Evolutionary conservation across 2,888 invertebrate genomes (phyloP).

Genomic region (Agrypnus murinus): DNA sequence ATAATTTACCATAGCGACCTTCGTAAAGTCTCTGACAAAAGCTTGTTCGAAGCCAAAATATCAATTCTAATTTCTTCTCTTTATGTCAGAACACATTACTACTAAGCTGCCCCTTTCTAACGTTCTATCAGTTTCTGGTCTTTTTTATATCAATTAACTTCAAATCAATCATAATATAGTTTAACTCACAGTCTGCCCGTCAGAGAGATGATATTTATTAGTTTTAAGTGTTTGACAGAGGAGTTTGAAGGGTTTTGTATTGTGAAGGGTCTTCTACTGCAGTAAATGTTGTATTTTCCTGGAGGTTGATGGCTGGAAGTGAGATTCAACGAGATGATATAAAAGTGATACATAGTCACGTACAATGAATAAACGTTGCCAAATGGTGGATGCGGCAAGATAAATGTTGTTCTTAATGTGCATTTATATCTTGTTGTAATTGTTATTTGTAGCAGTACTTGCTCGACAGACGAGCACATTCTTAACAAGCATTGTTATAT

Average conservation of each 20-base stretch:
- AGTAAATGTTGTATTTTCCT: no score
- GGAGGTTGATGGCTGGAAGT: no score
- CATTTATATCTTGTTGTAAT: slow-evolving; percentile 16
- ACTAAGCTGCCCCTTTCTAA: no score
- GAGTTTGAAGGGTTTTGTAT: no score
- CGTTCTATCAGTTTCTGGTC: not conserved
- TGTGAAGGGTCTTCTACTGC: no score
- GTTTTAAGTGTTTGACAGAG: no score
- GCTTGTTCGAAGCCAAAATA: slow-evolving; percentile 31
- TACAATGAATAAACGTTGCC: slow-evolving; percentile 8
- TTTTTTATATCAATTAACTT: no score
- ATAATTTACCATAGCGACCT: slow-evolving; percentile 11
- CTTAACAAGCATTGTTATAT: slow-evolving; percentile 12
- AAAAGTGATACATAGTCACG: slow-evolving; percentile 8
- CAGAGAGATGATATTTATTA: no score
- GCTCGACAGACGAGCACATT: not conserved
- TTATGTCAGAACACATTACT: no score
- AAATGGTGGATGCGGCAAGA: slow-evolving; percentile 14
- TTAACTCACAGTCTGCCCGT: no score
- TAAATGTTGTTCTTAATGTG: slow-evolving; percentile 23
- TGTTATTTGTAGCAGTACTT: slow-evolving; percentile 26
- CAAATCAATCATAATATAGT: no score
- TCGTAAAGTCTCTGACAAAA: slow-evolving; percentile 9
- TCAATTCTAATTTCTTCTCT: slow-evolving; percentile 26
- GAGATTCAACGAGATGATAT: no score